Evolutionary conservation across 2,888 invertebrate species (phyloP).

Genomic region (Acleris holmiana): DNA sequence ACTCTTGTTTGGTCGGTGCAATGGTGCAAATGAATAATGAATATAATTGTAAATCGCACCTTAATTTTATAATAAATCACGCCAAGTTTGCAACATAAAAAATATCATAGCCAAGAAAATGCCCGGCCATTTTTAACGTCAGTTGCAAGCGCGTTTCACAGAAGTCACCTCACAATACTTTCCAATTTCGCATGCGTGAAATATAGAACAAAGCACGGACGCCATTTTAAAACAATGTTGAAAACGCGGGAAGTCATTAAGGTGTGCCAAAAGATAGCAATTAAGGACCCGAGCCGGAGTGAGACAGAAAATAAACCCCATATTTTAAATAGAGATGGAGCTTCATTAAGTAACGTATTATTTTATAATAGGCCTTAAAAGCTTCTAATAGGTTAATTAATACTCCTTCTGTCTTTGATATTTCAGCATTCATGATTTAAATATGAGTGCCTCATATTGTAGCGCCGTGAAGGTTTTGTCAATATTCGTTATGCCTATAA

Average conservation of each 20-base stretch:
- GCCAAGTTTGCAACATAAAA: too few relatives aligned
- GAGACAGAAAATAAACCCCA: slow-evolving; percentile 50
- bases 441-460: slow-evolving; percentile 5
- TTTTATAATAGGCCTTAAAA: slow-evolving; percentile 29
- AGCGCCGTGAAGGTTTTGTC: neutral
- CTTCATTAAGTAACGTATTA: slow-evolving; percentile 26
- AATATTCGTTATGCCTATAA: neutral
- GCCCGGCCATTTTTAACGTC: slow-evolving; percentile 7
- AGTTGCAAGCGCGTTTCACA: slow-evolving; percentile 8
- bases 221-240: slow-evolving; percentile 65
- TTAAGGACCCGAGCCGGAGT: slow-evolving; percentile 67
- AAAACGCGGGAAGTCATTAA: slow-evolving; percentile 78
- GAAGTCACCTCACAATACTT: slow-evolving; percentile 11
- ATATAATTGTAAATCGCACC: too few relatives aligned
- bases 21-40: too few relatives aligned
- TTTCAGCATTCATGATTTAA: slow-evolving; percentile 1
- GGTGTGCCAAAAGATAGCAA: slow-evolving; percentile 66
- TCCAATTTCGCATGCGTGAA: slow-evolving; percentile 33
- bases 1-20: too few relatives aligned
- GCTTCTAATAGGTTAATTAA: slow-evolving; percentile 33
- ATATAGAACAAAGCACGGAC: slow-evolving; percentile 48
- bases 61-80: too few relatives aligned
- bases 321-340: slow-evolving; percentile 48
- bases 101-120: slow-evolving; percentile 8
- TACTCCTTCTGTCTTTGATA: slow-evolving; percentile 29